Evolutionary conservation across 2,797 vertebrate genomes (phyloP), one percentile per base, ranked within the genome.

Genomic region (Microchirus variegatus): DNA sequence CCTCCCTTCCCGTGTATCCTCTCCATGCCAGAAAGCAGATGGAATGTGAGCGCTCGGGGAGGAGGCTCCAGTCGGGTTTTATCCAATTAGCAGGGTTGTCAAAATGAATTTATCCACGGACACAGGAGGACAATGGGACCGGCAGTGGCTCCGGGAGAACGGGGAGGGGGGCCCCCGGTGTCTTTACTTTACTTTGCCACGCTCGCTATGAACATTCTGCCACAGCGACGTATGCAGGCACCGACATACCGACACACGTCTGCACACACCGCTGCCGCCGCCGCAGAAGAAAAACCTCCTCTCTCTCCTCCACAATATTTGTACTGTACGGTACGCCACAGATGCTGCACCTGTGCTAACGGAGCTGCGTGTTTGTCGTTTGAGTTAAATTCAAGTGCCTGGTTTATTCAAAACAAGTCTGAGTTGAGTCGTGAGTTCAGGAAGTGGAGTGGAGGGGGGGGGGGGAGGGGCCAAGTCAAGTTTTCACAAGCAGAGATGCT

Each of bases 61-160:
- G 92, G 93, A 94, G 84, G 87, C 90, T 89, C 85, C 86, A 79
- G 87, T 88, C 92, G 88, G 84, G 91, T 91, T 95, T 98, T 96
- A 97, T 97, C 96, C 96, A 97, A 97, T 99, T 98, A 96, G 95
- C 89, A 97, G 92, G 96, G 95, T 95, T 98, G 97, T 98, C 97
- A 97, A 95, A 95, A 95, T 95, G 95, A 96, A 97, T 98, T 96
- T 96, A 96, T 95, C 93, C 93, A 93, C 88, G 85, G 74, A 87
- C 85, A 80, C 81, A 68, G 63, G 12, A 63, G 80, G 80, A 90
- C 91, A 93, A 91, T 90, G 83, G 85, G 80, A 85, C 77, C 70
- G 76, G 67, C 81, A 90, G 82, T 83, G 81, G 89, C 80, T 5
- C 80, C 43, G 53, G 83, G 83, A 83, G 84, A 87, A 87, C 80